Conservation (phyloP, 2,888 invertebrate species). For the Drosophila mettleri region DNA sequence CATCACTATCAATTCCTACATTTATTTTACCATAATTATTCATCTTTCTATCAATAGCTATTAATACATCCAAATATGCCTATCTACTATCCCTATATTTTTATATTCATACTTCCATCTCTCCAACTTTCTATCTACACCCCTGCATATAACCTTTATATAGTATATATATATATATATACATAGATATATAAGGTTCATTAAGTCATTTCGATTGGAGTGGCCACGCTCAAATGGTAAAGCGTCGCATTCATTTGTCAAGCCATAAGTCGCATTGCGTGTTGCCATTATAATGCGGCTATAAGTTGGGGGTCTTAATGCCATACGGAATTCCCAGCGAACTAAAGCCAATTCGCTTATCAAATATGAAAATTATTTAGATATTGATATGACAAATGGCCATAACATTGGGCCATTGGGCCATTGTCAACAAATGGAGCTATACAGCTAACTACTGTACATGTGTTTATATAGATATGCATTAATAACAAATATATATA, state of each 20-base stretch:
- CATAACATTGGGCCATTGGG: constrained; percentile 41
- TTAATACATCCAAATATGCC: too few species aligned
- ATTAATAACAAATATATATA: too few species aligned
- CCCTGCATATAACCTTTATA: too few species aligned
- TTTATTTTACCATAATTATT: too few species aligned
- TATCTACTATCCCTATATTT: neutral
- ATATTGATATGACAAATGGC: constrained; percentile 47
- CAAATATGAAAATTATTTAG: constrained; percentile 56
- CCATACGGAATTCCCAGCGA: constrained; percentile 19
- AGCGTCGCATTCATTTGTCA: neutral
- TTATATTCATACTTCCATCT: neutral
- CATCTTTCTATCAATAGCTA: neutral
- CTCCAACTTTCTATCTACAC: neutral
- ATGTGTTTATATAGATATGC: neutral
- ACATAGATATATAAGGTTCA: too few species aligned
- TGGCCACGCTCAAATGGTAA: neutral
- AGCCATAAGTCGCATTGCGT: neutral
- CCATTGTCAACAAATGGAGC: constrained; percentile 41
- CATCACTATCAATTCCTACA: too few species aligned
- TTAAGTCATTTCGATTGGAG: neutral
- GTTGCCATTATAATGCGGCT: constrained; percentile 11
- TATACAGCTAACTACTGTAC: constrained; percentile 5
- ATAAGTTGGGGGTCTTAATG: constrained; percentile 22
- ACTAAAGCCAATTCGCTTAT: constrained; percentile 54
- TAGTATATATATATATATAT: neutral